phyloP scores from a whole-genome alignment of 2,113 vertebrate genomes.

The Morone chrysops region DNA sequence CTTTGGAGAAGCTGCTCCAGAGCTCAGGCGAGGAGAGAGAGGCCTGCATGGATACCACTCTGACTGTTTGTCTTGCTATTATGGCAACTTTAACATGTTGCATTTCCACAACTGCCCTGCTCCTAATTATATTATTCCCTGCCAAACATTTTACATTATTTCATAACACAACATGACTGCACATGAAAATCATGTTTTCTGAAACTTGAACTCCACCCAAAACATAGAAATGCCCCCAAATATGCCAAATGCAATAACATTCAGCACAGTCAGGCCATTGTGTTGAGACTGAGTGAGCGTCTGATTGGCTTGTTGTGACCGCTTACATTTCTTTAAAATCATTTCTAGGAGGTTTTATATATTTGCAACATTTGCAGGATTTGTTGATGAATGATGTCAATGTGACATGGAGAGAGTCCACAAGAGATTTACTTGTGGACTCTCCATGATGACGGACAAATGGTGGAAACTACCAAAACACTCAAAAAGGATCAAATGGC shows the following conservation, averaged over 20 bases:
- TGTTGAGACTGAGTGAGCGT: not conserved
- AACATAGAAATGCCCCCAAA: conserved; percentile 33
- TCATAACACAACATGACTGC: conserved; percentile 55
- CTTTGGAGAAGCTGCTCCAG: conserved; percentile 37
- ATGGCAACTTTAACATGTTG: conserved; percentile 52
- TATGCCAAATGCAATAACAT: not conserved
- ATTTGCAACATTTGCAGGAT: not conserved
- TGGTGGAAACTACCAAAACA: no score
- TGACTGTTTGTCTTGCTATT: conserved; percentile 42
- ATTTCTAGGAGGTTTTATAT: not conserved
- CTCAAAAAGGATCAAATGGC: no score
- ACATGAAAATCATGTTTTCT: conserved; percentile 42
- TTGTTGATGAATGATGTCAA: conserved; percentile 5
- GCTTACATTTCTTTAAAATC: not conserved
- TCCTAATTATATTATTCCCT: conserved; percentile 27
- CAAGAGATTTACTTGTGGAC: not conserved
- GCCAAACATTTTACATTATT: conserved; percentile 55
- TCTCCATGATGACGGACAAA: no score
- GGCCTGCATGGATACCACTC: conserved; percentile 28
- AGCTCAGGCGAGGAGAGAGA: not conserved
- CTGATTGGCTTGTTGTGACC: not conserved
- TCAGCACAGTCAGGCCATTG: not conserved
- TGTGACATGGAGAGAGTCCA: not conserved
- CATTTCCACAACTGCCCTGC: conserved; percentile 49
- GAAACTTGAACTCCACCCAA: conserved; percentile 48